Evolutionary conservation across 2,797 vertebrate species (phyloP), one percentile per base, ranked within the genome.

Genomic region (Ctenosaura bakeri): DNA sequence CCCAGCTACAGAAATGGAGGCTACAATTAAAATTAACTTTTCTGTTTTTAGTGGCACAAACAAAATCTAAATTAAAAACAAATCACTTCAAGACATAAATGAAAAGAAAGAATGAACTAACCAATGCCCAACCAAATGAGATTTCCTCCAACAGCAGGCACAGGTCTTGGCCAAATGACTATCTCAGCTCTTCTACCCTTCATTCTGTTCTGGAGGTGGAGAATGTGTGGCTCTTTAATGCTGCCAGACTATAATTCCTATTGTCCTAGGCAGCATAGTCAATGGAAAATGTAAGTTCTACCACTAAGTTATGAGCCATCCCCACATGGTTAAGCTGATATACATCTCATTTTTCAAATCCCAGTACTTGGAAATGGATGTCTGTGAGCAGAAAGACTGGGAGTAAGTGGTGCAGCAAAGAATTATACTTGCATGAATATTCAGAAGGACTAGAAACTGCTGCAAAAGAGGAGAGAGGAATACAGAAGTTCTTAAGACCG

Each of bases 21-120:
- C 24, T 71, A 64, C 32, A 69, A 69, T 73, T 73, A 85, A 90
- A 56, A 80, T 78, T 8, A 42, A 42, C 22, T 79, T 85, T 24
- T 62, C 4, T n/a, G 26, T 38, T 35, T 80, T 84, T 56, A 80
- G 50, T 71, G 64, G 46, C 46, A 64, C 85, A 22, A 73, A 46
- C 38, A 64, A 32, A 29, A 32, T 69, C 66, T 32, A 69, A 9
- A 69, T 69, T 69, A 69, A 69, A 69, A 69, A 32, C 29, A 69
- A 69, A 69, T 32, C 9, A 32, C 9, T 66, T 29, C 24, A 66
- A 66, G 26, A 66, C 26, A 66, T 66, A 66, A 26, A 29, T 26
- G 12, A 32, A 69, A 69, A 69, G 26, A 69, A 69, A 69, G 7
- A 69, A 69, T 32, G 66, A 69, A 69, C 26, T 26, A 32, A 69